These are phyloP conservation scores for Sacculina carcini DNA, from an alignment of 2,888 invertebrate genomes.

Conservation along the genomic window DNA sequence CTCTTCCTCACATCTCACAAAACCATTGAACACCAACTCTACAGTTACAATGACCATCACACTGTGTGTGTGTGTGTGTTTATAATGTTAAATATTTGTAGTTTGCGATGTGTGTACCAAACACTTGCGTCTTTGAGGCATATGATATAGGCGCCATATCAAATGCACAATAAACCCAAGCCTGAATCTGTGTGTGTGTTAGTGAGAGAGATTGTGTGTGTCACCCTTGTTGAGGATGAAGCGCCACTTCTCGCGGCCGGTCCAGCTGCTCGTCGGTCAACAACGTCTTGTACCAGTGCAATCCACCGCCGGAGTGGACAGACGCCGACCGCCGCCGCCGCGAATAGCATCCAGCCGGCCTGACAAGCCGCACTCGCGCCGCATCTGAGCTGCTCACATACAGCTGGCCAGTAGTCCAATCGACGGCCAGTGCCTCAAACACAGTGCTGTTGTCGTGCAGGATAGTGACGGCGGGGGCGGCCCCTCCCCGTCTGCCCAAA, in stretches of 20 bases:
- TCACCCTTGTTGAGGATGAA: conserved; percentile 49
- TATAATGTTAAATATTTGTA: too few species aligned
- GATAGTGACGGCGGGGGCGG: neutral
- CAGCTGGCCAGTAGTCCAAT: conserved; percentile 60
- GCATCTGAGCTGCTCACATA: conserved; percentile 63
- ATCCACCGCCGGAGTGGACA: conserved; percentile 20
- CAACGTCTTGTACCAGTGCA: conserved; percentile 45
- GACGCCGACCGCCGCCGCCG: neutral
- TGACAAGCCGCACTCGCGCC: conserved; percentile 51
- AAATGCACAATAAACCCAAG: too few species aligned
- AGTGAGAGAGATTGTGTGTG: too few species aligned
- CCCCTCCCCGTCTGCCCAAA: neutral
- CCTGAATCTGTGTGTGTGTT: too few species aligned
- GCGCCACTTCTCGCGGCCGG: conserved; percentile 51
- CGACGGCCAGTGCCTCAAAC: conserved; percentile 52
- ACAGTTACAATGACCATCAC: too few species aligned
- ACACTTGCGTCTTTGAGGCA: too few species aligned
- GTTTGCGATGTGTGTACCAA: too few species aligned
- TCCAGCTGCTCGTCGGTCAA: conserved; percentile 35
- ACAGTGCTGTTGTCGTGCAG: conserved; percentile 40
- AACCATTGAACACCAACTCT: too few species aligned
- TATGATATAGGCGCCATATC: neutral
- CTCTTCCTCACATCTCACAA: too few species aligned
- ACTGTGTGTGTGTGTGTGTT: too few species aligned
- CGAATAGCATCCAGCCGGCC: conserved; percentile 25